Evolutionary conservation across 2,113 vertebrate genomes (phyloP).

Genomic region (Caranx ignobilis): DNA sequence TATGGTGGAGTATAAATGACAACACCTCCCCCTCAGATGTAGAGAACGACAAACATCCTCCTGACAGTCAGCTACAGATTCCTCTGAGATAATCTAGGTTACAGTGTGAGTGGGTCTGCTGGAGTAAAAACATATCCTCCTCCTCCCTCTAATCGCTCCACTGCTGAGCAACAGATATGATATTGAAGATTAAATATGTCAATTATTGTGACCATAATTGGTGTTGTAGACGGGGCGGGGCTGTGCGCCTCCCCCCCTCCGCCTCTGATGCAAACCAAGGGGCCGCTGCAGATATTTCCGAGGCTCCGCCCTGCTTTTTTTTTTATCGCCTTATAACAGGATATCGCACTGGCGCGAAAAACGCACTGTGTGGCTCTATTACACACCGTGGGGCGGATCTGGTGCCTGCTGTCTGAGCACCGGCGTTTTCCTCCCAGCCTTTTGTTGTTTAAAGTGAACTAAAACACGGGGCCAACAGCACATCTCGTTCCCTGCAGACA

Average conservation of each 20-base stretch:
- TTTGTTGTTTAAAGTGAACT: constrained; percentile 2
- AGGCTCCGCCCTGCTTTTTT: constrained; percentile 74
- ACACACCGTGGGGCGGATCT: constrained; percentile 47
- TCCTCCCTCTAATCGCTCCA: not conserved
- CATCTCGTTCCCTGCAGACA: not conserved
- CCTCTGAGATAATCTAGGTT: not conserved
- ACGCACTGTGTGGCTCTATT: constrained; percentile 73
- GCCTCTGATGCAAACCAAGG: constrained; percentile 60
- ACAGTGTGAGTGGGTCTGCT: not conserved
- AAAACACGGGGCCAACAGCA: not conserved
- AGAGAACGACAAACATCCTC: not conserved
- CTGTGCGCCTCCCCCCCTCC: not conserved
- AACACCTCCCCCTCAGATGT: not conserved
- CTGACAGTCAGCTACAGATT: not conserved
- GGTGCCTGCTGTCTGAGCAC: not conserved
- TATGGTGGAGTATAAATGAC: not conserved
- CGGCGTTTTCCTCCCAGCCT: not conserved
- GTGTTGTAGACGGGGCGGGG: constrained; percentile 59
- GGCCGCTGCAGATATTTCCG: constrained; percentile 75
- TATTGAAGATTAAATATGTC: constrained; percentile 7
- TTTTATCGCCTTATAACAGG: constrained; percentile 75
- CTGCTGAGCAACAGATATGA: not conserved
- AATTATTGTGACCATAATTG: constrained; percentile 29
- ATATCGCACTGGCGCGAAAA: constrained; percentile 82
- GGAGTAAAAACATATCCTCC: not conserved